A percentile compares a stretch with the other conserved stretches of the same genome.
These are phyloP conservation scores for Bubalus kerabau DNA, from an alignment of 2,113 vertebrate genomes.

Conservation along the genomic window DNA sequence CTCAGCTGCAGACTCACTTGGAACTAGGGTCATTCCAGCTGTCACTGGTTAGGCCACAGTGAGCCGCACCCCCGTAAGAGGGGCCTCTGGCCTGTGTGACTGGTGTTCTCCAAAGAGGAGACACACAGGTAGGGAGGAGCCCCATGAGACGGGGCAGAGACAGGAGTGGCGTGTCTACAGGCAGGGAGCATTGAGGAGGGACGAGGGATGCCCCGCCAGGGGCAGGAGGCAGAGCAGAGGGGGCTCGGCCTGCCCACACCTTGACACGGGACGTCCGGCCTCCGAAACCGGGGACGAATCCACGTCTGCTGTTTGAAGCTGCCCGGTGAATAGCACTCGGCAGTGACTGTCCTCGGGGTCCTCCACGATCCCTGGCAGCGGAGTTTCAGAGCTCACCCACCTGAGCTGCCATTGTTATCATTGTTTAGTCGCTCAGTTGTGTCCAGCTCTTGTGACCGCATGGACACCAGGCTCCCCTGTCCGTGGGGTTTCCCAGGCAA, in stretches of 20 bases:
- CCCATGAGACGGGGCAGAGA: accelerated
- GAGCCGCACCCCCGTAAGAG: no score
- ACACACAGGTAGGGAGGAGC: accelerated
- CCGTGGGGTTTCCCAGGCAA: neutral
- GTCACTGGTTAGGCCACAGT: accelerated
- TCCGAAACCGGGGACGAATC: no score
- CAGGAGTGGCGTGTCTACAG: accelerated
- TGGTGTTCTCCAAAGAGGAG: neutral
- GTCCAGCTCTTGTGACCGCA: neutral
- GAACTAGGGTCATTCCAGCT: accelerated
- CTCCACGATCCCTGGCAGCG: accelerated
- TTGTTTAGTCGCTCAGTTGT: accelerated
- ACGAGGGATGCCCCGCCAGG: accelerated
- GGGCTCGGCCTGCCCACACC: neutral
- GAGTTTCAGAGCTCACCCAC: neutral
- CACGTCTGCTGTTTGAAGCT: accelerated
- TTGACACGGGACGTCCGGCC: accelerated
- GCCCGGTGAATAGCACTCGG: accelerated
- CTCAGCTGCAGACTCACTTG: neutral
- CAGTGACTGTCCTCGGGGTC: neutral
- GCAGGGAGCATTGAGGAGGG: accelerated
- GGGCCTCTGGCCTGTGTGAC: no score
- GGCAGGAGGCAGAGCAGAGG: neutral
- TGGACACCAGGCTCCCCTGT: neutral
- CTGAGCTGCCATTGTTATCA: accelerated